Percentiles rank a stretch among this genome's conserved stretches.
Conservation (phyloP, 2,113 vertebrate genomes). For the Campylomormyrus tamandua region DNA sequence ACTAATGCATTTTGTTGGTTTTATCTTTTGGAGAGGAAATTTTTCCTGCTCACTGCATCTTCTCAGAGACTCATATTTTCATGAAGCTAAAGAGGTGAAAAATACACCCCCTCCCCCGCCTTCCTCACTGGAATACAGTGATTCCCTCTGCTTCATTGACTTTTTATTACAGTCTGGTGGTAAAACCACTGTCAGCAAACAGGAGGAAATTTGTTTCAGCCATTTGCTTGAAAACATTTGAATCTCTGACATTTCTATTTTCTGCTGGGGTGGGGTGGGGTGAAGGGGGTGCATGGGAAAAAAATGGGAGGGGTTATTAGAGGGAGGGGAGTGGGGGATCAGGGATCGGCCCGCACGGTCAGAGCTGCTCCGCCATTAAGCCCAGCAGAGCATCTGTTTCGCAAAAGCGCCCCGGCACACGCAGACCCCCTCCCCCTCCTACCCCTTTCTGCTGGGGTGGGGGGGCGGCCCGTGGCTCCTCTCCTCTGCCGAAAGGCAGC, state of each 20-base stretch:
- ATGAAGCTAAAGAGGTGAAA: slow-evolving; percentile 39
- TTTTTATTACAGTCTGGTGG: slow-evolving; percentile 81
- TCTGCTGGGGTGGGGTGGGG: slow-evolving; percentile 23
- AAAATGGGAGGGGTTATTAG: slow-evolving; percentile 29
- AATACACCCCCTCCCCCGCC: slow-evolving; percentile 49
- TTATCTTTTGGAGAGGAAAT: slow-evolving; percentile 30
- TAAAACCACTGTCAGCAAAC: slow-evolving; percentile 67
- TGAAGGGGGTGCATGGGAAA: slow-evolving; percentile 33
- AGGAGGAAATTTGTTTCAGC: slow-evolving; percentile 59
- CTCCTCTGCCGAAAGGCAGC: slow-evolving; percentile 64
- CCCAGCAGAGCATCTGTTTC: slow-evolving; percentile 77
- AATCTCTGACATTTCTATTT: slow-evolving; percentile 62
- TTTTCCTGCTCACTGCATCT: slow-evolving; percentile 32
- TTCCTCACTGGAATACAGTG: slow-evolving; percentile 71
- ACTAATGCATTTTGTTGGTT: slow-evolving; percentile 37
- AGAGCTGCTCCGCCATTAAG: slow-evolving; percentile 64
- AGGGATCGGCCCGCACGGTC: slow-evolving; percentile 41
- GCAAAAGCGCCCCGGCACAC: slow-evolving; percentile 49
- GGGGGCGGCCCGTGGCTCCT: slow-evolving; percentile 60
- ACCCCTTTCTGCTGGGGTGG: slow-evolving; percentile 65
- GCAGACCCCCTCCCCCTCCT: slow-evolving; percentile 22
- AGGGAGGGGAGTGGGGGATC: slow-evolving; percentile 25
- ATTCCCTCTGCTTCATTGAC: slow-evolving; percentile 77
- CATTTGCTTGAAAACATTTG: slow-evolving; percentile 60
- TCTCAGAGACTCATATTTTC: slow-evolving; percentile 47